phyloP scores from a whole-genome alignment of 2,797 vertebrate genomes.

The Enoplosus armatus region DNA sequence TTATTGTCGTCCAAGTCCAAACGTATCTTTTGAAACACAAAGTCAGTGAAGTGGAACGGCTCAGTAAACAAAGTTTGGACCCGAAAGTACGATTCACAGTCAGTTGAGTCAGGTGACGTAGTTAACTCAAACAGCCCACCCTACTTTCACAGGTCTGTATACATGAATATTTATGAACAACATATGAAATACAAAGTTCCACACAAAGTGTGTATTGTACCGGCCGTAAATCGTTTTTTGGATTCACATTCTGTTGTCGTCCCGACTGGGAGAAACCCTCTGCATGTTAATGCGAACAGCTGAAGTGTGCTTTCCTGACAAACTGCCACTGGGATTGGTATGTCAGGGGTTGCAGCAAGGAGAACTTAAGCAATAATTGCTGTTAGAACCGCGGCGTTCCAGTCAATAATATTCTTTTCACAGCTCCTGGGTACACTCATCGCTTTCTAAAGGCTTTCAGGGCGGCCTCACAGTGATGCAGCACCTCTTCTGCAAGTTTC shows the following conservation, averaged over 20 bases:
- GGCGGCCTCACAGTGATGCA: slow-evolving; percentile 13
- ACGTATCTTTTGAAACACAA: too few species aligned
- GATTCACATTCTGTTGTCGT: not conserved
- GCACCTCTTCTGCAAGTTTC: slow-evolving; percentile 12
- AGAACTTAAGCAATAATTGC: slow-evolving; percentile 35
- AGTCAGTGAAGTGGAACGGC: too few species aligned
- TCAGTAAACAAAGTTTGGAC: not conserved
- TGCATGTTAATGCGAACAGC: slow-evolving; percentile 17
- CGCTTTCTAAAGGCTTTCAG: slow-evolving; percentile 29
- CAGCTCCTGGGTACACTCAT: slow-evolving; percentile 22
- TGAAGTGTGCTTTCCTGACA: slow-evolving; percentile 12
- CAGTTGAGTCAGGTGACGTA: too few species aligned
- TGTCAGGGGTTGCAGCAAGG: slow-evolving; percentile 20
- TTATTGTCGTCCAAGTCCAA: too few species aligned
- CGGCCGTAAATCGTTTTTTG: not conserved
- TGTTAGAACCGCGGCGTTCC: not conserved
- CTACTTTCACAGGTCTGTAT: not conserved
- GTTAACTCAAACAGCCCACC: too few species aligned
- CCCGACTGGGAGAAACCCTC: not conserved
- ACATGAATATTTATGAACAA: not conserved
- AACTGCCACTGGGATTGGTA: slow-evolving; percentile 16
- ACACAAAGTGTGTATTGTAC: not conserved
- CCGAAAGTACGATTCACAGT: not conserved
- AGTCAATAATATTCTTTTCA: slow-evolving; percentile 43
- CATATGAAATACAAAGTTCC: not conserved